Evolutionary conservation across 2,113 vertebrate species (phyloP).

Genomic region (Oryctolagus cuniculus): DNA sequence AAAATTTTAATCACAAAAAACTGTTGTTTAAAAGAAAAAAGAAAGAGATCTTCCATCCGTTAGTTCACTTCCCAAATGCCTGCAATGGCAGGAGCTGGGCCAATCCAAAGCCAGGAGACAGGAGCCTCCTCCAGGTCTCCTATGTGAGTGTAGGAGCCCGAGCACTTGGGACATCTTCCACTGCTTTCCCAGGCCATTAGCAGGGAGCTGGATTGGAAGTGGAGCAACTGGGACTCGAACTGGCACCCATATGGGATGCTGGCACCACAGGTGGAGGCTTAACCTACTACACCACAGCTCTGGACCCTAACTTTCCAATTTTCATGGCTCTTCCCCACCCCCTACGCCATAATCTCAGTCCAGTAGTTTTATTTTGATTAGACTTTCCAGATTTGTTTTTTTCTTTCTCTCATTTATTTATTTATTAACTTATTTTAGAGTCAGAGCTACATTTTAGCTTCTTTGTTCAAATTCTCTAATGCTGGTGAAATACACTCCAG

Average conservation of each 20-base stretch:
- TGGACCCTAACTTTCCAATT: not conserved
- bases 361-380: conserved; percentile 48
- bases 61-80: too few species aligned
- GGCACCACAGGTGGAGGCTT: too few species aligned
- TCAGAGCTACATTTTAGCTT: conserved; percentile 10
- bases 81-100: too few species aligned
- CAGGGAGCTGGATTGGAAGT: too few species aligned
- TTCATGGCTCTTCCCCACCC: not conserved
- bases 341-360: not conserved
- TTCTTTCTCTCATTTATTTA: not conserved
- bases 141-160: not conserved
- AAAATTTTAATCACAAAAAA: too few species aligned
- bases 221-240: too few species aligned
- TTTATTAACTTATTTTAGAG: not conserved
- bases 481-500: conserved; percentile 32
- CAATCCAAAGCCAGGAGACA: too few species aligned
- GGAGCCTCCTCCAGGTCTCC: too few species aligned
- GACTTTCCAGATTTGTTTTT: not conserved
- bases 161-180: not conserved
- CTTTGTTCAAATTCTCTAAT: conserved; percentile 53
- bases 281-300: not conserved
- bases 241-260: too few species aligned
- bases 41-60: too few species aligned
- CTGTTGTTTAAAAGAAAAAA: too few species aligned
- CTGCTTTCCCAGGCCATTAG: too few species aligned